Base-by-base conservation (phyloP, 2,888 invertebrate species). In the Meteorus cinctellus region DNA sequence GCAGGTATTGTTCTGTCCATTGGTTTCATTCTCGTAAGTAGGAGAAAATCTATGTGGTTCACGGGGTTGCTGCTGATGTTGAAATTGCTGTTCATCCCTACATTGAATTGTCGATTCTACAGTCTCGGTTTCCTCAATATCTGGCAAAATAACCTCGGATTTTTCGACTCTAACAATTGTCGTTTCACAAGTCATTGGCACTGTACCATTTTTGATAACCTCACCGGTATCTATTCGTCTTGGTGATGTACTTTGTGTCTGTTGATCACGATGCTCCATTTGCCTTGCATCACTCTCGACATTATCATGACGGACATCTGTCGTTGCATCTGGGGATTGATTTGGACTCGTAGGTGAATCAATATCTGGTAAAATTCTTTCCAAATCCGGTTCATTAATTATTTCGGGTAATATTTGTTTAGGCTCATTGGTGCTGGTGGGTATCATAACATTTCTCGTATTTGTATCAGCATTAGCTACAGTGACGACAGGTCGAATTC, bases 131-230 rank as follows among this genome's bases (percentile, higher is more conserved):
- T 82, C 81, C 65, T 83, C 84, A 2, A 86, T 84, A 74, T 87
- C 85, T 3, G 86, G 87, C 63, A 86, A 60, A 67, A 86, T 85
- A 29, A 84, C 84, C 77, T 89, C 87, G 16, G 80, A 83, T 76
- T 88, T 86, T 4, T 86, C 86, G 0, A 84, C 83, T 0, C 81
- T 79, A 6, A 45, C 71, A 59, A 31, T 72, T 6, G 66, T 66
- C 3, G 72, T 67, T 6, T 79, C 73, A 67, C 76, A 75, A 45
- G 27, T 66, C 51, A 75, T 48, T 2, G 76, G 70, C 29, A 72
- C 71, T 55, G 65, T 69, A 74, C 27, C 72, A 76, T 36, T 65
- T 45, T 59, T 76, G 55, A 76, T 76, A 66, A 36, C 78, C 74
- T 77, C 76, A 77, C 60, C 74, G 4, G 63, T 8, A 16, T 59